Base-by-base conservation (phyloP, 2,888 invertebrate genomes). In the Melanotus villosus region DNA sequence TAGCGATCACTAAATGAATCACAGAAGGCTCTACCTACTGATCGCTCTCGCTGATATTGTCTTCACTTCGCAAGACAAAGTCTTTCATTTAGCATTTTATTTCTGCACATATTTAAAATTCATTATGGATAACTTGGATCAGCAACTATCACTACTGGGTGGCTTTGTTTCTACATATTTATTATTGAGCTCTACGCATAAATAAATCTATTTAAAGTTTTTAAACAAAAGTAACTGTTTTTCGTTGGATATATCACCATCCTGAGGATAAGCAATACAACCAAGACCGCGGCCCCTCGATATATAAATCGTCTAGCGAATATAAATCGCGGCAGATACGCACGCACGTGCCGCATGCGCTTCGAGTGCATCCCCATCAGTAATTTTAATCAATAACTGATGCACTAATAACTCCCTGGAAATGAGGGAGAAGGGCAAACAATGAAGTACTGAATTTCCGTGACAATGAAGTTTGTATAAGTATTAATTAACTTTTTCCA, bases 1-100 rank as follows among this genome's bases (percentile, higher is more conserved):
- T 80, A 21, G 82, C 73, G 75, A 63, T 54, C 54, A 38, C 18
- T 41, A 68, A 65, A 78, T 83, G 81, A 82, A 78, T 78, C n/a
- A n/a, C 72, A 57, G 62, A 67, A 50, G 74, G 76, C 77, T 78
- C 77, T 71, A 57, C 69, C 57, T 43, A 60, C 19, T 58, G 66
- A 65, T 57, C 65, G 72, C 76, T 77, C 78, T 67, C 77, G 75
- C 76, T 71, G 65, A 16, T n/a, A 54, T 66, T 71, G 43, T 78
- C 78, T 76, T 79, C 75, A 75, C 70, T 41, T 16, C n/a, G n/a
- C n/a, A 43, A 19, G 10, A 43, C 4, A 43, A 19, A 10, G 10
- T 19, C 12, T 43, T 41, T 6, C 9, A 30, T 30, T 50, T 36
- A 43, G 16, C 26, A 47, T 7, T n/a, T 2, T 41, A 41, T 32